Evolutionary conservation across 2,797 vertebrate genomes (phyloP), one percentile per base, ranked within the genome.

Genomic region (Monodelphis domestica): DNA sequence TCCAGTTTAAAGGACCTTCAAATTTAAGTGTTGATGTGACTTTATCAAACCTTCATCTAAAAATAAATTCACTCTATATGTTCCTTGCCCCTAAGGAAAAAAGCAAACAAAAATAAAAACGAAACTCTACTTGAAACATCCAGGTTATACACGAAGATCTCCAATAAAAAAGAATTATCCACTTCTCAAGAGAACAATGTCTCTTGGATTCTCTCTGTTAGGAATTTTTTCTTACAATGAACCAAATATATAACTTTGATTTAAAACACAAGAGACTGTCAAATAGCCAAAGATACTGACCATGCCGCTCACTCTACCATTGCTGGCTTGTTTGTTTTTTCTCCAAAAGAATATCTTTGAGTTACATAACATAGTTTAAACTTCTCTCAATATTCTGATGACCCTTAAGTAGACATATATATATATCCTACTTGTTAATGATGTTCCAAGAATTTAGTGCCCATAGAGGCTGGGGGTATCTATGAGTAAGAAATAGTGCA

Each of bases 1-100:
- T 53, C n/a, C 91, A 84, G 92, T 38, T 12, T 52, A 91, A 1
- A 89, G 50, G 93, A 38, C 90, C 33, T 59, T 53, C 94, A 55
- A 93, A 59, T 70, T 33, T 5, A n/a, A 59, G 93, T 94, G 90
- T 14, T 3, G 38, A 50, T 84, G 21, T 38, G 38, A 50, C 21
- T 78, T 78, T 78, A 21, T 78, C 17, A 78, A 78, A 45, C 38
- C 0, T 21, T 78, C 70, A 84, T 84, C 38, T 84, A 70, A 50
- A 84, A 84, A 84, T 38, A 26, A 45, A 70, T n/a, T 24, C 38
- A 84, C 28, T 11, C 11, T 3, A 50, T 84, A 84, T 5, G 5
- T 4, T 70, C 33, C 14, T 70, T 84, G 45, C 63, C 33, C 12
- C 12, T 14, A 63, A 63, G 5, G 33, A 33, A 33, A 63, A 63